Evolutionary conservation across 2,113 vertebrate species (phyloP).

Genomic region (Tylochromis polylepis): DNA sequence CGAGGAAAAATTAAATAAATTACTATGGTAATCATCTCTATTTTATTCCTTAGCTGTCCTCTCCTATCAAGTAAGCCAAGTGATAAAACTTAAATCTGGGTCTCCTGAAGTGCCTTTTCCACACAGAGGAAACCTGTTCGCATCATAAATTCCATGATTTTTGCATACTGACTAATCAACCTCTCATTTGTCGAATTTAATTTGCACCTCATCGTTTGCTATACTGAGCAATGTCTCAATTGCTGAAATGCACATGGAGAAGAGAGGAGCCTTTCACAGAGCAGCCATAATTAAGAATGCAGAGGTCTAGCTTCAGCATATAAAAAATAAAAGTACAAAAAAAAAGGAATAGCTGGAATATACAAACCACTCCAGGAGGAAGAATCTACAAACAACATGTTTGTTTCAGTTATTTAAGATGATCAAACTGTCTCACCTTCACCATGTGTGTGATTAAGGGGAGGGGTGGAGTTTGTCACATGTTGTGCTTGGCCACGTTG

Average conservation of each 20-base stretch:
- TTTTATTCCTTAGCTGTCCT: background rate
- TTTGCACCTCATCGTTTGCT: background rate
- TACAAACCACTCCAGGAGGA: background rate
- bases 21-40: background rate
- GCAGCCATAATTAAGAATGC: background rate
- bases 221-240: background rate
- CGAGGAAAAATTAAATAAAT: too few relatives aligned
- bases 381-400: background rate
- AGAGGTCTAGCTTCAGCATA: accelerated
- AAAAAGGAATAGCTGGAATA: background rate
- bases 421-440: background rate
- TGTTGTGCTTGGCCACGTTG: background rate
- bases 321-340: background rate
- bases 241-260: background rate
- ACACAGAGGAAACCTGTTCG: background rate
- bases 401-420: background rate
- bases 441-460: background rate
- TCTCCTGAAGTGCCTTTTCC: background rate
- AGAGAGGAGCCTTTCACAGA: background rate
- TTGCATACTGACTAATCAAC: background rate
- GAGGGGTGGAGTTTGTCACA: background rate
- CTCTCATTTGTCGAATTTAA: background rate
- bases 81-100: background rate
- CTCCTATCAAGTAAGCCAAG: background rate
- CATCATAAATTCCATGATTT: background rate